phyloP scores from a whole-genome alignment of 1,140 invertebrate genomes.

The Tribolium castaneum region DNA sequence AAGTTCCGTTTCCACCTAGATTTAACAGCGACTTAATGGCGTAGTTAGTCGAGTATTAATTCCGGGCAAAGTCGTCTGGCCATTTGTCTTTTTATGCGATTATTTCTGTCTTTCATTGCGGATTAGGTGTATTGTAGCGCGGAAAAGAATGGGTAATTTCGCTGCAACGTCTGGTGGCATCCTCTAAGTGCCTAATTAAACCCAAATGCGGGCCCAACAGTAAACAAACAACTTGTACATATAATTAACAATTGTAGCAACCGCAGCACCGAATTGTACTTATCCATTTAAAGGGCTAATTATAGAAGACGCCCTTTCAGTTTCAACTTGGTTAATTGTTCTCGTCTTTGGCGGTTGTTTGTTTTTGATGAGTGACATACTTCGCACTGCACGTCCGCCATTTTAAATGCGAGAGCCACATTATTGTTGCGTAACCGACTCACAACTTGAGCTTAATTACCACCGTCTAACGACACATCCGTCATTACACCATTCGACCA shows the following conservation, averaged over 20 bases:
- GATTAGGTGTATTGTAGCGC: slow-evolving; percentile 2
- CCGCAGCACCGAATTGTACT: slow-evolving; percentile 30
- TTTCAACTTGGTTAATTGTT: slow-evolving; percentile 13
- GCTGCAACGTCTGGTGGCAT: slow-evolving; percentile 1
- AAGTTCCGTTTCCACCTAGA: slow-evolving; percentile 33
- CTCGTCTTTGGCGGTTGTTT: slow-evolving; percentile 22
- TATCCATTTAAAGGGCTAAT: slow-evolving; percentile 35
- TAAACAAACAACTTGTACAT: slow-evolving; percentile 26
- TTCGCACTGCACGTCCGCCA: slow-evolving; percentile 1
- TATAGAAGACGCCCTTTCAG: slow-evolving; percentile 27
- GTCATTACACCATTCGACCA: neutral
- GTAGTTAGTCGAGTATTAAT: slow-evolving; percentile 29
- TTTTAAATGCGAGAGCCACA: slow-evolving; percentile 18
- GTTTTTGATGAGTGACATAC: slow-evolving; percentile 37
- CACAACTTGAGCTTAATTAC: neutral
- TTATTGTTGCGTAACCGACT: slow-evolving; percentile 1
- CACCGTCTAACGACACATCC: neutral
- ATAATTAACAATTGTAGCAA: slow-evolving; percentile 36
- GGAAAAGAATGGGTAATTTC: slow-evolving; percentile 12
- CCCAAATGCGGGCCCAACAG: slow-evolving; percentile 18
- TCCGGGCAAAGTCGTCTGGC: slow-evolving; percentile 1
- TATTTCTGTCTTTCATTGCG: neutral
- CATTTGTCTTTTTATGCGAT: slow-evolving; percentile 19
- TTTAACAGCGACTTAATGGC: slow-evolving; percentile 25
- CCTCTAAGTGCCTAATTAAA: slow-evolving; percentile 30